Evolutionary conservation across 2,113 vertebrate species (phyloP).

Genomic region (Rhinolophus sinicus): DNA sequence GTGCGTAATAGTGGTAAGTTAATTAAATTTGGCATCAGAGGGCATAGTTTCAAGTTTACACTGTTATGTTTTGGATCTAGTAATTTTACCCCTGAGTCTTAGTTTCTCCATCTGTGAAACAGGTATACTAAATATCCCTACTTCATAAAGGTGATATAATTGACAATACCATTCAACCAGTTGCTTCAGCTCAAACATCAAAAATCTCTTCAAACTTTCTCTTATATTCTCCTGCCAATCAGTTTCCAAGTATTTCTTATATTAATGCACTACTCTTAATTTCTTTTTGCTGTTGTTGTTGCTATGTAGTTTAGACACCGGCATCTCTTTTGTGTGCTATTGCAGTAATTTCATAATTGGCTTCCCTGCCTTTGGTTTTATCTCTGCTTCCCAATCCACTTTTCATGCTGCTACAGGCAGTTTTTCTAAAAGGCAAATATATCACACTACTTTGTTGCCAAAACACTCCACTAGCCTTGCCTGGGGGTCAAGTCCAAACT

Average conservation of each 20-base stretch:
- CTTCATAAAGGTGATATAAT: neutral
- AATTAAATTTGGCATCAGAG: neutral
- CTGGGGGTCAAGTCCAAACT: neutral
- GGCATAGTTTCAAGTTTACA: neutral
- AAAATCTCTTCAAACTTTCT: neutral
- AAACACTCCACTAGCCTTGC: neutral
- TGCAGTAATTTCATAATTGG: conserved; percentile 12
- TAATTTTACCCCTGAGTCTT: neutral
- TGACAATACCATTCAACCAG: neutral
- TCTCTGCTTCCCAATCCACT: neutral
- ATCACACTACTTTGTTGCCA: neutral
- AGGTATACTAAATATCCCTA: neutral
- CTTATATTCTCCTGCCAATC: neutral
- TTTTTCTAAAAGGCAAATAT: neutral
- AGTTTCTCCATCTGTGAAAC: neutral
- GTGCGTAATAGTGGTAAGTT: neutral
- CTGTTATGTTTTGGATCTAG: neutral
- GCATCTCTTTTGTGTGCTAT: neutral
- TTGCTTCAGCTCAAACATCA: neutral
- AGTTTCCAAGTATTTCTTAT: neutral
- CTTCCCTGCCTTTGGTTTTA: neutral
- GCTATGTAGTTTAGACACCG: neutral
- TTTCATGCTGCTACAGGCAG: neutral
- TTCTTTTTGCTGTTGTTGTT: neutral
- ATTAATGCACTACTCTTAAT: neutral